phyloP scores from a whole-genome alignment of 1,140 invertebrate species.

The Helicoverpa zea region DNA sequence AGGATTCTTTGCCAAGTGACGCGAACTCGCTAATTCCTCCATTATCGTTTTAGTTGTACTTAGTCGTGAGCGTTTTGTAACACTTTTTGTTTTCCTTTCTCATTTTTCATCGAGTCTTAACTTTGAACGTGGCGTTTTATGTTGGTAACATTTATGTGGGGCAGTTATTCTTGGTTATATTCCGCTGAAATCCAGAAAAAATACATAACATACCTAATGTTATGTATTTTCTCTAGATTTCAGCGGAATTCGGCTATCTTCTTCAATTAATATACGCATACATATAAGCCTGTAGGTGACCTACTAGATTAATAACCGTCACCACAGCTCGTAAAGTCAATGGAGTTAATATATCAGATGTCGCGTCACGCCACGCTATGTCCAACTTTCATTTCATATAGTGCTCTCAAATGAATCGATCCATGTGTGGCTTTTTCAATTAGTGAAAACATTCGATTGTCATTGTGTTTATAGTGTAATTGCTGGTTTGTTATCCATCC shows the following conservation, averaged over 20 bases:
- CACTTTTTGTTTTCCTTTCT: constrained; percentile 53
- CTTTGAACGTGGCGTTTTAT: too few species aligned
- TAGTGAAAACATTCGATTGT: constrained; percentile 85
- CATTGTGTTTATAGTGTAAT: constrained; percentile 84
- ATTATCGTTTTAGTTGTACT: constrained; percentile 79
- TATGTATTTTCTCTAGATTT: constrained; percentile 26
- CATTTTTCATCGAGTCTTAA: constrained; percentile 34
- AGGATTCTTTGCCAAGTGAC: constrained; percentile 85
- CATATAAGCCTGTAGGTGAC: constrained; percentile 56
- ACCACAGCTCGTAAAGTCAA: constrained; percentile 77
- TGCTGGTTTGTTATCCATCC: constrained; percentile 83
- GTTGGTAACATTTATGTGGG: background rate
- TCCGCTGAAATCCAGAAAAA: too few species aligned
- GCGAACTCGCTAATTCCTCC: constrained; percentile 80
- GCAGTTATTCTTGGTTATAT: constrained; percentile 31
- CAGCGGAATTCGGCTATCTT: background rate
- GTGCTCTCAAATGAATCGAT: constrained; percentile 80
- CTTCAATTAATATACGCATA: constrained; percentile 65
- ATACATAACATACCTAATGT: too few species aligned
- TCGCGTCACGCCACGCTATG: constrained; percentile 70
- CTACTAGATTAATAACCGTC: constrained; percentile 79
- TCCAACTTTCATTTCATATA: constrained; percentile 82
- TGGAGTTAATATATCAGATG: constrained; percentile 80
- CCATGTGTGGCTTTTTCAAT: constrained; percentile 80
- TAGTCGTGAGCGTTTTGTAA: constrained; percentile 60